Percentiles rank a stretch among this genome's conserved stretches.
Conservation (phyloP, 2,113 vertebrate genomes). For the Pseudorectes ferrugineus region DNA sequence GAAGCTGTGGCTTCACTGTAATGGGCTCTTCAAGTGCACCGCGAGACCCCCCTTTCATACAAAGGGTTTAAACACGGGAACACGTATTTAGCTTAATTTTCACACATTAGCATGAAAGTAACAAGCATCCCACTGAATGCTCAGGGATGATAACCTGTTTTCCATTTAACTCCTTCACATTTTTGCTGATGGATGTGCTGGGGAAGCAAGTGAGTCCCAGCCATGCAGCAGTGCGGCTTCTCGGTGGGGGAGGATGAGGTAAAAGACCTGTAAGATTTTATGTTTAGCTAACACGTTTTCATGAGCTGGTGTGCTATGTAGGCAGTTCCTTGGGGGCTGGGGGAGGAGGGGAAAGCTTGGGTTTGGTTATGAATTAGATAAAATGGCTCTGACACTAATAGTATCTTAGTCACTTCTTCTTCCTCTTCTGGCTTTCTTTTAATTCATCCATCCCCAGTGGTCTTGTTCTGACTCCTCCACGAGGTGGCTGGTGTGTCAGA, state of each 20-base stretch:
- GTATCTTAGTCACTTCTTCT: neutral
- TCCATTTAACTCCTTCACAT: neutral
- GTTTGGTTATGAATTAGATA: neutral
- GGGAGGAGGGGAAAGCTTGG: neutral
- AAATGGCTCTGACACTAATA: neutral
- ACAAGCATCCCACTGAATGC: neutral
- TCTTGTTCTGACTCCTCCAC: neutral
- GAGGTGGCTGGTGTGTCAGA: neutral
- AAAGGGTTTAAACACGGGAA: neutral
- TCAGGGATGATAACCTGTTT: neutral
- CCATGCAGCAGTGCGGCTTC: accelerated
- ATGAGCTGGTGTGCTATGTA: neutral
- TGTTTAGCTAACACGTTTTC: neutral
- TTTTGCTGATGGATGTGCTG: neutral
- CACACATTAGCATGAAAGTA: neutral
- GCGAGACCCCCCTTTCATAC: neutral
- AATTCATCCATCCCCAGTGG: neutral
- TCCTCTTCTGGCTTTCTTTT: neutral
- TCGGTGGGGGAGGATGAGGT: neutral
- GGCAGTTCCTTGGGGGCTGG: neutral
- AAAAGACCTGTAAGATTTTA: neutral
- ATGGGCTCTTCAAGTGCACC: neutral
- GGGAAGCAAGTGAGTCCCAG: neutral
- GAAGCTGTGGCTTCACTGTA: neutral
- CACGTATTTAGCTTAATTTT: neutral